Conservation (phyloP, 2,888 invertebrate genomes). For the Cantharis rustica region DNA sequence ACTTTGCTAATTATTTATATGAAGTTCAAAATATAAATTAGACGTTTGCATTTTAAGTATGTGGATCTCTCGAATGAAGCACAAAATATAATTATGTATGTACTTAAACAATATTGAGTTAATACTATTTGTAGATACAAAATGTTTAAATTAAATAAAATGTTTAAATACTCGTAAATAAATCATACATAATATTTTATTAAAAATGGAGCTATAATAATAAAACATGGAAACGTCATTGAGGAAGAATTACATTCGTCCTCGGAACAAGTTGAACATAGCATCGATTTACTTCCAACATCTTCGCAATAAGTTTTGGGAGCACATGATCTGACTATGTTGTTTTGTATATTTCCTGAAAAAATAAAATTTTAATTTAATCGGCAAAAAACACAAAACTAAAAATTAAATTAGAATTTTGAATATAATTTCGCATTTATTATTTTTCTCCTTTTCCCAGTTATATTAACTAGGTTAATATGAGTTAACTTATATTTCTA, state of each 20-base stretch:
- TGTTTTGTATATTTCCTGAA: neutral
- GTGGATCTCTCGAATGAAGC: neutral
- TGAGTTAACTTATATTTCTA: no score
- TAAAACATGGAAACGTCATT: neutral
- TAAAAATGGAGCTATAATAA: neutral
- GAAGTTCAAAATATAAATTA: no score
- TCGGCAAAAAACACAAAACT: neutral
- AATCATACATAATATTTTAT: neutral
- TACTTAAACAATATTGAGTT: no score
- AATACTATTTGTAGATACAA: neutral
- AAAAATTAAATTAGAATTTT: no score
- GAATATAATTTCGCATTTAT: no score
- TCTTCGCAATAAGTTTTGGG: neutral
- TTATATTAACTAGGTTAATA: no score
- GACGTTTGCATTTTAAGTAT: no score
- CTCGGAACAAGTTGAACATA: neutral
- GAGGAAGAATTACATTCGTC: constrained; percentile 5
- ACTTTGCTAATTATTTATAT: no score
- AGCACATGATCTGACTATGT: constrained; percentile 6
- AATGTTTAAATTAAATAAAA: neutral
- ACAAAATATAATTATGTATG: no score
- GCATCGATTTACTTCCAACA: neutral
- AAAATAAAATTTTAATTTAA: neutral
- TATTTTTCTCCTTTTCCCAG: no score
- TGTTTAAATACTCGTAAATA: neutral